Base-by-base conservation (phyloP, 2,888 invertebrate genomes). In the Apomyelois bistriatella region DNA sequence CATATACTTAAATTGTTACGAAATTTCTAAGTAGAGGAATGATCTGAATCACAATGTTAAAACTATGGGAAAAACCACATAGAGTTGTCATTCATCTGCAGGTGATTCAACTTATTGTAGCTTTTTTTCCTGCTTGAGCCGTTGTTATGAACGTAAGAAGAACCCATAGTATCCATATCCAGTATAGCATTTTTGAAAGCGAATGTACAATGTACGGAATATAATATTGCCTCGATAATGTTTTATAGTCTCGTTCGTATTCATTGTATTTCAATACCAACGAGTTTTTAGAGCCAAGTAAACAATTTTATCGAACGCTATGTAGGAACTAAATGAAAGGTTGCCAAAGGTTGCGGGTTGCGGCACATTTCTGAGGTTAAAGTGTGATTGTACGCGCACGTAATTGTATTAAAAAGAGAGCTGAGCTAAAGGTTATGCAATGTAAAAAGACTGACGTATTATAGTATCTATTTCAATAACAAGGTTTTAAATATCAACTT, bases 321-420 rank as follows among this genome's bases (percentile, higher is more conserved):
- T n/a, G 48, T 28, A 49, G 48, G 38, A 49, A 40, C 48, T 49
- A 49, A 50, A 40, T 38, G 49, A 50, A 50, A 50, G 40, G 49
- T 30, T n/a, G n/a, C n/a, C n/a, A n/a, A n/a, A n/a, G n/a, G n/a
- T n/a, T n/a, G n/a, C n/a, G n/a, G n/a, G n/a, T n/a, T 50, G 41
- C 49, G 49, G 30, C 49, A 40, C 30, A 40, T 28, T 28, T 13
- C 16, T 38, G 30, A 30, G 49, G 40, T 41, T 32, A 10, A 13
- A 13, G 32, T 46, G 46, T 48, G 13, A 48, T 37, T 37, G 37
- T 46, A 46, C n/a, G 22, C 17, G 48, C 36, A 37, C 48, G 48
- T 46, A 15, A 16, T 15, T 32, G 15, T 15, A 32, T 15, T 46
- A 46, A 46, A 40, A 46, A 43, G 43, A 43, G 43, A 43, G 28